Evolutionary conservation across 2,797 vertebrate genomes (phyloP), one percentile per base, ranked within the genome.

Genomic region (Mormyrus hasselquistii): DNA sequence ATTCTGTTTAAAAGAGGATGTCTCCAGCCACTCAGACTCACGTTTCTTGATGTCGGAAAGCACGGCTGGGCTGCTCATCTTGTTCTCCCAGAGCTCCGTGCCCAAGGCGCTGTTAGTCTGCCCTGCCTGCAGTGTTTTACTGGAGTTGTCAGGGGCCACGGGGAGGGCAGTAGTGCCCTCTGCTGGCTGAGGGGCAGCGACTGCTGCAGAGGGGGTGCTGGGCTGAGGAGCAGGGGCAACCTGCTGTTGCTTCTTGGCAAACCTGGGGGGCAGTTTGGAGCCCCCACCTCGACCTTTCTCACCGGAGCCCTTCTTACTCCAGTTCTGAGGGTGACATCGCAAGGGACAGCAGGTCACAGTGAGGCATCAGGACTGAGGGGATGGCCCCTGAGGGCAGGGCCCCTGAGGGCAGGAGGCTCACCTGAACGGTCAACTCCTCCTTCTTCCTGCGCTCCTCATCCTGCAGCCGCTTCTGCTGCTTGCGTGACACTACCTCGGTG

Each of bases 371-470:
- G 38, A 6, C 38, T 10, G 73, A 14, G 12, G 5, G 38, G 38
- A 6, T 14, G 14, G 14, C 0, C 2, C 4, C 25, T 34, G 65
- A 14, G 8, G 53, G 5, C 4, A 10, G 0, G 19, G 19, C 3
- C n/a, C 3, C 22, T 65, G 59, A 10, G 29, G 73, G 34, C 3
- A 0, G 44, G 41, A 0, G 2, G 19, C 25, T 89, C 91, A 99
- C 98, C 97, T 99, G 98, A 89, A 97, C 95, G 44, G 97, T 98
- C 93, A 98, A 98, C 89, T 99, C 99, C 93, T 99, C 99, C 91
- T 99, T 99, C 95, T 99, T 99, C 91, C 99, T 95, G 89, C 99
- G 97, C 91, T 99, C 98, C 91, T 99, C 99, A 62, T 99, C 99
- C 93, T 99, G 99, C 62, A 99, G 94, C 1, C 99, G 97, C 94